Base-by-base conservation (phyloP, 2,888 invertebrate genomes). In the Stegophylla sp. region DNA sequence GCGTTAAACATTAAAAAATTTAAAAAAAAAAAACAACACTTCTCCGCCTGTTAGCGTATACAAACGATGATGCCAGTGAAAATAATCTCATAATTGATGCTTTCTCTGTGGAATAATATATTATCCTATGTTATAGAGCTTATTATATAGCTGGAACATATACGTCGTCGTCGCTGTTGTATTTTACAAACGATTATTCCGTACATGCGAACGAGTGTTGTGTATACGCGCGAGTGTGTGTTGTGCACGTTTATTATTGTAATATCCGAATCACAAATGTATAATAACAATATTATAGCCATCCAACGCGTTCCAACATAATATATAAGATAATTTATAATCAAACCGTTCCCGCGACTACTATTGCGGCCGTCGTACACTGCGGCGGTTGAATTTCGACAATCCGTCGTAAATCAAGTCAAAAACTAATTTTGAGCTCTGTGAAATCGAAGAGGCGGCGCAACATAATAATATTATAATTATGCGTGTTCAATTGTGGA, bases 361-460 rank as follows among this genome's bases (percentile, higher is more conserved):
- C 51, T 28, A 34, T 48, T 51, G 69, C 67, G 48, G 34, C 34
- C 34, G 34, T n/a, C 34, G 34, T 34, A 34, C 9, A 13, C 17
- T 9, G 28, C 20, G 34, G 72, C 43, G 59, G 59, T 74, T 28
- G 28, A 15, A 63, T 63, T 74, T 63, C 45, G 67, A 77, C 64
- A 67, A 77, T 67, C 45, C 28, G 56, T 67, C 76, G 67, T 77
- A 77, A 77, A 77, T 77, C 76, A 77, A 77, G 43, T 45, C n/a
- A 56, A 67, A 77, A 77, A 67, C 76, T 67, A 77, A 77, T 77
- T 67, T 56, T 45, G 43, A 67, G 56, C 45, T 26, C 26, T 56
- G n/a, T 15, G 41, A 51, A 64, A 76, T 73, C 48, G 61, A 74
- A 63, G 61, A 74, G 74, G 74, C 74, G 61, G 61, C 15, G 48